These are phyloP conservation scores for Galeopsomyia nigrocyanea DNA, from an alignment of 2,888 invertebrate species.

Conservation along the genomic window DNA sequence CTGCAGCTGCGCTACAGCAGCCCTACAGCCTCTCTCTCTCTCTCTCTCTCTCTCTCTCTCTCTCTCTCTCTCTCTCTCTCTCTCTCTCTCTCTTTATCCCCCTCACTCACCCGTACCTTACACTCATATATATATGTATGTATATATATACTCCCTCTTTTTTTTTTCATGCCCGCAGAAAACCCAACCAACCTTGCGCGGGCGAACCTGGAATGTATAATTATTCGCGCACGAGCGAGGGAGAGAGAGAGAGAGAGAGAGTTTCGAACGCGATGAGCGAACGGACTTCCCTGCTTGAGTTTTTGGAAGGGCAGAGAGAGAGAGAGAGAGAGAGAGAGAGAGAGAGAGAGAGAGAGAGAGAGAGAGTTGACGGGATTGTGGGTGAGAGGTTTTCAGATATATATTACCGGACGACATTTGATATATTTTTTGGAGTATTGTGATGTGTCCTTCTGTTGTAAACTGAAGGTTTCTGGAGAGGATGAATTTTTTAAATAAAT, in stretches of 20 bases:
- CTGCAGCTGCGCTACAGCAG: constrained; percentile 32
- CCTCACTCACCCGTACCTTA: not conserved
- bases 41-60: constrained; percentile 29
- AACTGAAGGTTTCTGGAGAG: no score
- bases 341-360: constrained; percentile 34
- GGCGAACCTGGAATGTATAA: no score
- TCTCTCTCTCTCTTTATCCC: constrained; percentile 30
- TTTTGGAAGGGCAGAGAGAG: constrained; percentile 17
- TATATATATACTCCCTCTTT: not conserved
- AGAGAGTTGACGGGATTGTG: constrained; percentile 7
- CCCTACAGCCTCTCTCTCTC: constrained; percentile 40
- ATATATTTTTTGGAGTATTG: no score
- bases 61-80: constrained; percentile 21
- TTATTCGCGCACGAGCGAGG: no score
- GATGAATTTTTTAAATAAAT: no score
- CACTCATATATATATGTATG: not conserved
- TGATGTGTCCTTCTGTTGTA: no score
- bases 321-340: constrained; percentile 15
- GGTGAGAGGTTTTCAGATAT: no score
- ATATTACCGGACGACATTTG: no score
- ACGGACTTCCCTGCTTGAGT: constrained; percentile 20
- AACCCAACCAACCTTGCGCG: no score
- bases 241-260: no score
- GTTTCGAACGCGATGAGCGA: no score
- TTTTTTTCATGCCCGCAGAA: no score